Base-by-base conservation (phyloP, 2,113 vertebrate genomes). In the Paradisaea rubra region DNA sequence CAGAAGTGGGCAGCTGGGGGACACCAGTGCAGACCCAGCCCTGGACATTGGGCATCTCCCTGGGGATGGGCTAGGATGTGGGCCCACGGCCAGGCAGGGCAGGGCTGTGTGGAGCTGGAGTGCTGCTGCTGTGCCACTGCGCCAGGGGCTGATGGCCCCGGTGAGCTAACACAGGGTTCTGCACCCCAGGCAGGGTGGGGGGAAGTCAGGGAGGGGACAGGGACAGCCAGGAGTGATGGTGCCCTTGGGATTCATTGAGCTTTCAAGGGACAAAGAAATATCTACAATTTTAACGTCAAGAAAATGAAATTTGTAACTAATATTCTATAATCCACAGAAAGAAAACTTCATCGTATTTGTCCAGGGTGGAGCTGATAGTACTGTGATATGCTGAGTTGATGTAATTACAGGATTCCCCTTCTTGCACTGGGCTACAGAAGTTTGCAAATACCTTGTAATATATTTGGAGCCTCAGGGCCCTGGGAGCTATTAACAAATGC, bases 81-180 rank as follows among this genome's bases (percentile, higher is more conserved):
- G 14, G 33, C 23, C 1, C 35, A 2, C 1, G 2, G 31, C 20
- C 1, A 2, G 42, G 41, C 15, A 24, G 21, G 31, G 41, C 24
- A 59, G 35, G 15, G 49, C 24, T 60, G 14, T 24, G 63, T 18
- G 47, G 37, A 80, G 21, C 18, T 69, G 54, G 16, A 70, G 54
- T 41, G 5, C 44, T 33, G 37, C 49, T 35, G 45, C 4, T 1
- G 8, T 7, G 11, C n/a, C 2, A 0, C 19, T 28, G 30, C 4
- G 3, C 5, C 7, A 6, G 11, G 15, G 23, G 16, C 13, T 44
- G 27, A 39, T 0, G 4, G 33, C 8, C 20, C 31, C 52, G 1
- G 2, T 0, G 2, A 6, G 11, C 25, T 47, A 37, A 31, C 4
- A 2, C 1, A 3, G 53, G 21, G 11, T 11, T 9, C 52, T 54